Percentiles rank a stretch among this genome's conserved stretches.
Evolutionary conservation across 1,140 invertebrate genomes (phyloP).

Genomic region (Bradynema listronoti): DNA sequence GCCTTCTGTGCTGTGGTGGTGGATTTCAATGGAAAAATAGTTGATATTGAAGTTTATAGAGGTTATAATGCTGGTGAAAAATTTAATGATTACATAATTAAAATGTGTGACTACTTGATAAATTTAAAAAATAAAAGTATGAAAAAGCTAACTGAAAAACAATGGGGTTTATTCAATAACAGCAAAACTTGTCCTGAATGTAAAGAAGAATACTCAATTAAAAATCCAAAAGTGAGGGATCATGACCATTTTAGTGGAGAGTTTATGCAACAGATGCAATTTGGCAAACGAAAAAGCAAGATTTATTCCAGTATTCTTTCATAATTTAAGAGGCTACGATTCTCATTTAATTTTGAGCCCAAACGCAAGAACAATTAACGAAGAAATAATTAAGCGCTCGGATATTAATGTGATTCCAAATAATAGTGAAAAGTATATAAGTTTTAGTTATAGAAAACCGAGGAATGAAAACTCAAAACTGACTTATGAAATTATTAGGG

Average conservation of each 20-base stretch:
- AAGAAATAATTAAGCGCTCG: too few relatives aligned
- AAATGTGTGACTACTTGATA: slow-evolving; percentile 20
- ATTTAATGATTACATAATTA: slow-evolving; percentile 25
- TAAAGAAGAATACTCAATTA: slow-evolving; percentile 17
- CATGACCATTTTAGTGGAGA: slow-evolving; percentile 26
- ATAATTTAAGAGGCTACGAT: too few relatives aligned
- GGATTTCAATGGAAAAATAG: slow-evolving; percentile 21
- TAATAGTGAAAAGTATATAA: too few relatives aligned
- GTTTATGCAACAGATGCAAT: slow-evolving; percentile 14
- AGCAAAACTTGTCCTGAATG: slow-evolving; percentile 18
- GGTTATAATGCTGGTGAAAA: slow-evolving; percentile 10
- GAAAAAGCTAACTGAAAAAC: slow-evolving; percentile 19
- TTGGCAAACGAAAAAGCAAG: slow-evolving; percentile 21
- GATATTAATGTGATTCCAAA: too few relatives aligned
- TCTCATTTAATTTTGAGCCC: too few relatives aligned
- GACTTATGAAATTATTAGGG: too few relatives aligned
- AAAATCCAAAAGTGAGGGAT: slow-evolving; percentile 25
- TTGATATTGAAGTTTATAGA: slow-evolving; percentile 17
- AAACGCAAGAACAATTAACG: too few relatives aligned
- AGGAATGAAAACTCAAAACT: too few relatives aligned
- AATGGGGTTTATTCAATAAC: slow-evolving; percentile 14
- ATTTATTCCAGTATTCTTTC: slow-evolving; percentile 22
- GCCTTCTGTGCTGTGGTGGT: slow-evolving; percentile 21
- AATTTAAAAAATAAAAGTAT: slow-evolving; percentile 21
- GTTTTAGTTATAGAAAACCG: too few relatives aligned